Base-by-base conservation (phyloP, 2,888 invertebrate genomes). In the Tillus elongatus region DNA sequence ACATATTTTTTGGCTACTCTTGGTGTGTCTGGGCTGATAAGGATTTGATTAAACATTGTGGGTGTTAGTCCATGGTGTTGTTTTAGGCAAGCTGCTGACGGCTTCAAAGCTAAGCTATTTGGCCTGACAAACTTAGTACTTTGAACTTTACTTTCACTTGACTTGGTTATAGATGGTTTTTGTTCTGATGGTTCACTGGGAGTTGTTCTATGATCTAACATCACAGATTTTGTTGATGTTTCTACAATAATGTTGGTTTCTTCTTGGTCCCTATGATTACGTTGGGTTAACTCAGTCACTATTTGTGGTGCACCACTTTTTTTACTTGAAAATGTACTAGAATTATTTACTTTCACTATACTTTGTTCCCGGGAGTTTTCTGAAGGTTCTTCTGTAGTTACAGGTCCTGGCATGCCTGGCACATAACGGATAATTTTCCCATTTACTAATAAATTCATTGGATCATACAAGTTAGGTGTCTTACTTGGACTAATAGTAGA, bases 1-100 rank as follows among this genome's bases (percentile, higher is more conserved):
- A 87, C 85, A 57, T 88, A 90, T 15, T 87, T 83, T 61, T 91
- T 91, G 27, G 85, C 84, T 1, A 89, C 88, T 10, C 91, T 70
- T 6, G 91, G 91, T 0, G 91, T 92, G 64, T 92, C 91, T 1
- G 92, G 91, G 42, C 89, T 90, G 33, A 91, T 84, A 35, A 92
- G 67, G 6, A 87, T 82, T 66, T 86, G 72, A 34, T 87, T 87
- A 54, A 84, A 83, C 32, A 82, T 80, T 37, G 82, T 85, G 1
- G 86, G 85, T 1, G 86, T 86, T 31, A 85, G 78, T 1, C 86
- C 84, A 54, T 85, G 84, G 60, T 85, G 83, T 38, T 79, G 77
- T 61, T 88, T 88, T 4, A 84, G 79, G 3, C 81, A 79, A 46
- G 84, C 85, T 8, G 84, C 82, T 2, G 86, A 87, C 1, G 89